Base-by-base conservation (phyloP, 2,888 invertebrate genomes). In the Dinocampus coccinellae region DNA sequence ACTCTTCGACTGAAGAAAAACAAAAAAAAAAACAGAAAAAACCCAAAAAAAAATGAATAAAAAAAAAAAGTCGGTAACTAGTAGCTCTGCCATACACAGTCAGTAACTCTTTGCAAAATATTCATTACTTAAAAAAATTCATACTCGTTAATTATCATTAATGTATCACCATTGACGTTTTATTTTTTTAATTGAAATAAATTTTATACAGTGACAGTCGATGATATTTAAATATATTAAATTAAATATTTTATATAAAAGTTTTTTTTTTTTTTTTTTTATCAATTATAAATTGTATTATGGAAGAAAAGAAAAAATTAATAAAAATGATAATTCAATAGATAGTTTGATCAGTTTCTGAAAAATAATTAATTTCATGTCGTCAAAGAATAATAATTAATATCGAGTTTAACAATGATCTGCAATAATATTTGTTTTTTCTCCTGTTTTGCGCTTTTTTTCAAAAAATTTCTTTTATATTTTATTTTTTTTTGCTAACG, bases 401-500 rank as follows among this genome's bases (percentile, higher is more conserved):
- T n/a, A n/a, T n/a, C n/a, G 36, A 2, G 36, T 4, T 4, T 36
- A 2, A 36, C 36, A 36, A 36, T 36, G 36, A 11, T 16, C 7
- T 20, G 52, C 24, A 22, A 24, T 55, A 11, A 24, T 24, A 42
- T 39, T 39, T n/a, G 10, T 1, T 55, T 22, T 24, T 24, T 55
- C n/a, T n/a, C n/a, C n/a, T n/a, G n/a, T 9, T 64, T 33, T 29
- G 7, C 64, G 29, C 24, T 24, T 20, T 47, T 24, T 42, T 33
- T 42, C 60, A 13, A 52, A 42, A 60, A 13, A 26, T 20, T 42
- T 39, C 47, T 47, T 29, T 60, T 29, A 29, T 16, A 47, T 24
- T 29, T 33, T n/a, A 26, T 16, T 52, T 62, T 55, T 36, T 47
- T 74, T 73, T 73, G 74, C 7, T 29, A 7, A 62, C 47, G 66